These are phyloP conservation scores for Pangasianodon hypophthalmus DNA, from an alignment of 2,113 vertebrate species.

Conservation along the genomic window DNA sequence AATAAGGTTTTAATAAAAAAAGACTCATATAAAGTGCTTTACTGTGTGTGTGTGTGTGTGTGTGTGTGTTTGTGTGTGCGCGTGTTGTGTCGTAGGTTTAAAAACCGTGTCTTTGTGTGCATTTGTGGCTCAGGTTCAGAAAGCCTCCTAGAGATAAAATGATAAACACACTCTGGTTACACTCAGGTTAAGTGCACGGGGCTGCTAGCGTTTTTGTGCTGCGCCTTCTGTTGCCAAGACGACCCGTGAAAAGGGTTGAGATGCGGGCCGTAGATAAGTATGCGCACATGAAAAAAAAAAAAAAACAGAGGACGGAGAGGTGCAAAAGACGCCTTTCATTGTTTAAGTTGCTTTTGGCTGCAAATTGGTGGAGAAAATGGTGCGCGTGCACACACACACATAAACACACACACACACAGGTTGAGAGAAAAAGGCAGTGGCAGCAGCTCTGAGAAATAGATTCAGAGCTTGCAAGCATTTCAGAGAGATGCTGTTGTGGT, in stretches of 20 bases:
- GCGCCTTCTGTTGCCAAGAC: slow-evolving; percentile 70
- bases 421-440: neutral
- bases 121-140: slow-evolving; percentile 52
- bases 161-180: slow-evolving; percentile 62
- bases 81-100: slow-evolving; percentile 14
- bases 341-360: slow-evolving; percentile 34
- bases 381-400: neutral
- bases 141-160: slow-evolving; percentile 67
- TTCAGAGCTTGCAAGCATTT: slow-evolving; percentile 26
- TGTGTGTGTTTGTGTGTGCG: neutral
- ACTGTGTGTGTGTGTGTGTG: neutral
- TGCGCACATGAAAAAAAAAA: slow-evolving; percentile 30
- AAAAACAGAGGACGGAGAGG: neutral
- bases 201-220: slow-evolving; percentile 63
- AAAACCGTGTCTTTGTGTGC: slow-evolving; percentile 25
- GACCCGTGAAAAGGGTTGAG: slow-evolving; percentile 71
- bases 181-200: slow-evolving; percentile 56
- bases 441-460: slow-evolving; percentile 19
- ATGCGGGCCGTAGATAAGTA: slow-evolving; percentile 72
- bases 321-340: slow-evolving; percentile 16
- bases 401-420: neutral
- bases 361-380: slow-evolving; percentile 19
- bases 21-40: neutral
- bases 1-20: neutral
- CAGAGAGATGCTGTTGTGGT: slow-evolving; percentile 37